Evolutionary conservation across 2,888 invertebrate species (phyloP), one percentile per base, ranked within the genome.

Genomic region (Zaprionus bogoriensis): DNA sequence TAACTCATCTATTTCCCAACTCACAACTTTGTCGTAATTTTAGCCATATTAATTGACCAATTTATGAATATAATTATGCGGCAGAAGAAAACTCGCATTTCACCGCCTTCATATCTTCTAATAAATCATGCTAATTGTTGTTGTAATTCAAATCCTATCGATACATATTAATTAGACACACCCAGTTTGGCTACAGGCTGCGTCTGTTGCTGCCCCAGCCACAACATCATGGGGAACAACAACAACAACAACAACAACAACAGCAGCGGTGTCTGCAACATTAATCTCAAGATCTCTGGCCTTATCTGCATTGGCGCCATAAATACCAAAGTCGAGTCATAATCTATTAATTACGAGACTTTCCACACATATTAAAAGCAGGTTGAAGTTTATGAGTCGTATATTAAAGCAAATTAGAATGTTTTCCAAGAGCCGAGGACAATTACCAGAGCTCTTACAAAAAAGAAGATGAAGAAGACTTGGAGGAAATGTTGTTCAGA

Each of bases 121-220:
- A 79, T 80, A 79, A 76, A 80, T 80, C 83, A 71, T 52, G 71
- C 74, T 86, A 80, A 80, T 80, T 86, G 80, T 83, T 69, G 77
- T 76, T 80, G 79, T 74, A 83, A 86, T 67, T 80, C 83, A 86
- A 86, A 86, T 82, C 67, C 70, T 44, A 79, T 62, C 74, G 86
- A 80, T 86, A 86, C 86, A 86, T 80, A 80, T 86, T 86, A 86
- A 80, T 80, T 80, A 83, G 71, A 60, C 77, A 79, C 80, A 74
- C 80, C 80, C 79, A 66, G 64, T 65, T 25, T 53, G 60, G 42
- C 67, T 45, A 54, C 22, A 36, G 70, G 51, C 74, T 51, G 36
- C 44, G 47, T 38, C 51, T 6, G 2, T 17, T 7, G 17, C 7
- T 36, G 27, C 32, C 12, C 5, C 32, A 7, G 14, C 2, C 32